Percentiles rank a stretch among this genome's conserved stretches.
Evolutionary conservation across 64 coral and sea anemone species (phyloP).

Genomic region (Anthopleura sola): DNA sequence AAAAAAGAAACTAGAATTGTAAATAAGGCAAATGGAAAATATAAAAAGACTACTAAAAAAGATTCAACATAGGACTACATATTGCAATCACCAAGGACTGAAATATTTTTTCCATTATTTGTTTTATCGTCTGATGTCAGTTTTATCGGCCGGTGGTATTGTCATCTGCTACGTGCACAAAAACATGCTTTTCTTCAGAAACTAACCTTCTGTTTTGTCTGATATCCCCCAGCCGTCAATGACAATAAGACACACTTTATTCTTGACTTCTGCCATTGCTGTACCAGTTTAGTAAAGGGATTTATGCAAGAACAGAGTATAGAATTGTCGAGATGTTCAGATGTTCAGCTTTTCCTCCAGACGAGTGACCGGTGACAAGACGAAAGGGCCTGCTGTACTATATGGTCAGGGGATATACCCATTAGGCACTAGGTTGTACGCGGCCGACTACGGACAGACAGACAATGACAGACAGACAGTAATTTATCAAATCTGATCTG

Average conservation of each 20-base stretch:
- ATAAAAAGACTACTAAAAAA: not conserved
- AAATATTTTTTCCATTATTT: not conserved
- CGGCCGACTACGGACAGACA: not conserved
- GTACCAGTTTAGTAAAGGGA: not conserved
- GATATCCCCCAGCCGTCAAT: constrained; percentile 95
- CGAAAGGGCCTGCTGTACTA: not conserved
- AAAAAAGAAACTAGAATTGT: not conserved
- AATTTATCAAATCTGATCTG: no score
- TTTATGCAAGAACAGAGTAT: not conserved
- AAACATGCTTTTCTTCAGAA: not conserved
- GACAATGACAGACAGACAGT: not conserved
- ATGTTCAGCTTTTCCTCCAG: not conserved
- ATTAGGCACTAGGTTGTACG: not conserved
- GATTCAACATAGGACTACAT: not conserved
- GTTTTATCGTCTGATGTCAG: no score
- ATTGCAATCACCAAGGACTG: not conserved
- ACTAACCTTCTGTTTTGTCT: constrained; percentile 84
- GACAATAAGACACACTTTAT: constrained; percentile 87
- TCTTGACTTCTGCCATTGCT: constrained; percentile 77
- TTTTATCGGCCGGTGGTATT: not conserved
- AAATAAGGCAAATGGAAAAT: not conserved
- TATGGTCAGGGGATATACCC: not conserved
- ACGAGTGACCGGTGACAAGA: not conserved
- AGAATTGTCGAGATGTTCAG: not conserved
- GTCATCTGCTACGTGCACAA: constrained; percentile 19